phyloP scores from a whole-genome alignment of 2,113 vertebrate genomes.

The Entelurus aequoreus region DNA sequence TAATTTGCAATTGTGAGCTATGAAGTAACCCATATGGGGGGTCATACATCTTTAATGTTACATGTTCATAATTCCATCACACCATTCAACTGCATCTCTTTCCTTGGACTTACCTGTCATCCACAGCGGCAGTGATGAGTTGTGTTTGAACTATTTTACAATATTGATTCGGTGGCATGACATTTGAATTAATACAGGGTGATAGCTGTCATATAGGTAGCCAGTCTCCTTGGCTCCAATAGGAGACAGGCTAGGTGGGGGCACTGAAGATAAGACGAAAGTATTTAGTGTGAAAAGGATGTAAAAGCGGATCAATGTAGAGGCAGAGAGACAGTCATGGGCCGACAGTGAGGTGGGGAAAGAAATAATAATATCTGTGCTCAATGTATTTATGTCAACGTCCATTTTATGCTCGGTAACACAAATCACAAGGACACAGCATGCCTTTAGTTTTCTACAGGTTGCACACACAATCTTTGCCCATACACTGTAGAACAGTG shows the following conservation, averaged over 20 bases:
- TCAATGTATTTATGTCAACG: slow-evolving; percentile 57
- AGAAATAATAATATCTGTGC: slow-evolving; percentile 54
- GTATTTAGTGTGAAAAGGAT: slow-evolving; percentile 62
- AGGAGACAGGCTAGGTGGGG: slow-evolving; percentile 60
- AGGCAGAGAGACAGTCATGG: slow-evolving; percentile 57
- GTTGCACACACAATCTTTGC: slow-evolving; percentile 39
- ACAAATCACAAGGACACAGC: slow-evolving; percentile 58
- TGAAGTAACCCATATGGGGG: slow-evolving; percentile 60
- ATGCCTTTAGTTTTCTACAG: slow-evolving; percentile 50
- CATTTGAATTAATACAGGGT: slow-evolving; percentile 73
- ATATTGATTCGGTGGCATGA: slow-evolving; percentile 72
- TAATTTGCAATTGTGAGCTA: slow-evolving; percentile 67
- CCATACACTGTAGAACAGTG: neutral
- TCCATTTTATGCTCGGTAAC: slow-evolving; percentile 52
- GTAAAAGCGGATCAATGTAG: slow-evolving; percentile 61
- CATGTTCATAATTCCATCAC: slow-evolving; percentile 67
- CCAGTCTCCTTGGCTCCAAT: slow-evolving; percentile 51
- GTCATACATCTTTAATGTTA: slow-evolving; percentile 70
- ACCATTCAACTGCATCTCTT: slow-evolving; percentile 58
- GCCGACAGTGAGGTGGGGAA: slow-evolving; percentile 48
- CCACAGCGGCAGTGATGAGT: slow-evolving; percentile 59
- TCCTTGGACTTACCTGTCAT: slow-evolving; percentile 70
- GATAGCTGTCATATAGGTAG: slow-evolving; percentile 64
- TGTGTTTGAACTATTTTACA: slow-evolving; percentile 71
- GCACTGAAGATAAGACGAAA: slow-evolving; percentile 58